Evolutionary conservation across 1,140 invertebrate species (phyloP), one percentile per base, ranked within the genome.

Genomic region (Macrocentrus cingulum): DNA sequence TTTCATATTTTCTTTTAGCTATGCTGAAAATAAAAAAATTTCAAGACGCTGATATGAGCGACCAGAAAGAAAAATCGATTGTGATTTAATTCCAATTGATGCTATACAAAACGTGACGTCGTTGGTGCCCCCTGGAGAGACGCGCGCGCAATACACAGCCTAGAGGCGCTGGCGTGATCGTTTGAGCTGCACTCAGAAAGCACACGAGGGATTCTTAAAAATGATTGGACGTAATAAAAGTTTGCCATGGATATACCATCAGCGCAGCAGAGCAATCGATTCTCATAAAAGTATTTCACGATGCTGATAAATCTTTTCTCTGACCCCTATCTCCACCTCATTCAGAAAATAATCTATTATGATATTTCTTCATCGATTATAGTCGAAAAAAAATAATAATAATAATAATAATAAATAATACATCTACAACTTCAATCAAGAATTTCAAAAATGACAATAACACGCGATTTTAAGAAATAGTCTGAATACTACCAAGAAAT

Each of bases 201-300:
- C 11, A 39, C 36, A 39, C 36, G 8, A 15, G 36, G 36, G 36
- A 39, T 39, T 39, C 36, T 39, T 39, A 39, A 39, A 39, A 39
- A 39, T 39, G 36, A 39, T 39, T 39, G 36, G 36, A 39, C 36
- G 13, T 39, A 8, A 15, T 39, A 39, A 8, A 15, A 39, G 36
- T 39, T 8, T 13, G 13, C 36, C 8, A 39, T 11, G 13, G 7
- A 39, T n/a, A 8, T 39, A 8, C 42, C 18, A 13, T 18, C 1
- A 45, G 1, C 13, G 22, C 8, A 45, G 4, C 25, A n/a, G n/a
- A n/a, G n/a, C n/a, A n/a, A 9, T 29, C 25, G 25, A 29, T 29
- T 29, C 9, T 29, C 25, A 29, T 29, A 9, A 29, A 29, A 29
- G 25, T 9, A 29, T 29, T 29, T 29, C 9, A 29, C 25, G 9